Base-by-base conservation (phyloP, 2,113 vertebrate species). In the Hemichromis elongatus region DNA sequence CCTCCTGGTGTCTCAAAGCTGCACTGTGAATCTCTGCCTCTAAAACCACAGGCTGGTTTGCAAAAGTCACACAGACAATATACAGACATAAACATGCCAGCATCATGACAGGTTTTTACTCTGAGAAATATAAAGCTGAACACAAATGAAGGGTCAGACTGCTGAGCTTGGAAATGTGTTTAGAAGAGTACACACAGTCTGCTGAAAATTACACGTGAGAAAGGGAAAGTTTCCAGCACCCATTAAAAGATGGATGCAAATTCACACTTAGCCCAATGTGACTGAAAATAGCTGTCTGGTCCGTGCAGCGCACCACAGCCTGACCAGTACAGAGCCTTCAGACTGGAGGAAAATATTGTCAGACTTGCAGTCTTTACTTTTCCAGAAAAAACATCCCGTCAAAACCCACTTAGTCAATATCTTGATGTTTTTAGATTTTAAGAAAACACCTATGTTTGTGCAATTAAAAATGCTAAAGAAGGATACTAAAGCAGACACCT, bases 1-100 rank as follows among this genome's bases (percentile, higher is more conserved):
- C 94, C 95, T 83, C 90, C 96, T 95, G 85, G 90, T 96, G 95
- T 81, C 80, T 18, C 5, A 70, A 84, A 68, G 28, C 42, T 59
- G 54, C 59, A 90, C 80, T 86, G 45, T 59, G 30, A 8, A 28
- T 79, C 57, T 16, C 61, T 66, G 11, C 13, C 54, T 30, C 45
- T 30, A 33, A 75, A 63, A 61, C 70, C 54, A 56, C 52, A 16
- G 8, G 12, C 10, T 14, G 19, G 18, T 56, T 53, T 55, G 37
- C n/a, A 66, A 45, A 63, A 70, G 19, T 50, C 63, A 28, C 59
- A 77, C 13, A 79, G 47, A 82, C 33, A 40, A 37, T 14, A 47
- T 4, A 70, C 40, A 57, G 59, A 77, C 16, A 81, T n/a, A 26
- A 55, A 83, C 21, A 77, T 83, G 68, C 52, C 73, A 75, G 33